These are phyloP conservation scores for Capromys pilorides DNA, from an alignment of 2,797 vertebrate genomes.

Conservation along the genomic window DNA sequence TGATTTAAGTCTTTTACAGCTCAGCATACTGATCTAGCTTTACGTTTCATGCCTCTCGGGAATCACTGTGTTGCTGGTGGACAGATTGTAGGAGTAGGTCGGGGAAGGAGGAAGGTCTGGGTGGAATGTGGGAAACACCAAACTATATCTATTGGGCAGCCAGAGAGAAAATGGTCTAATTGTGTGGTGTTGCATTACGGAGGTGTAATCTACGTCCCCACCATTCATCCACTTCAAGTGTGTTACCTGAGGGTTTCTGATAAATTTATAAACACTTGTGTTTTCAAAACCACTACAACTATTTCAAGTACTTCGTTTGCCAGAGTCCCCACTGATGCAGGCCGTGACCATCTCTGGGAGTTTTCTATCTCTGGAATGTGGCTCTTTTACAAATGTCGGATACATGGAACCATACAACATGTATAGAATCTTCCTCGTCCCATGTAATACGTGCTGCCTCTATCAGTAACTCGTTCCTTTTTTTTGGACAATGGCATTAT, in stretches of 20 bases:
- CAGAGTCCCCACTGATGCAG: background rate
- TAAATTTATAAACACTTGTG: background rate
- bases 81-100: background rate
- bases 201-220: background rate
- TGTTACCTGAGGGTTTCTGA: background rate
- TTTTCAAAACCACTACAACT: background rate
- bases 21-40: no score
- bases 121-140: background rate
- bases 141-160: background rate
- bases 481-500: no score
- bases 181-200: fast-evolving
- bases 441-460: background rate
- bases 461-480: background rate
- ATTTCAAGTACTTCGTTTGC: background rate
- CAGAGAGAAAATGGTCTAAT: background rate
- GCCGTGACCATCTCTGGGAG: background rate
- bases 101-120: background rate
- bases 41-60: no score
- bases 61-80: background rate
- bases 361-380: background rate
- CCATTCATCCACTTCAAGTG: fast-evolving
- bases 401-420: background rate
- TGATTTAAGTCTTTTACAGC: no score
- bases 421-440: background rate
- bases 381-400: background rate